Conservation (phyloP, 2,888 invertebrate species). For the Drosophila peninsularis region DNA sequence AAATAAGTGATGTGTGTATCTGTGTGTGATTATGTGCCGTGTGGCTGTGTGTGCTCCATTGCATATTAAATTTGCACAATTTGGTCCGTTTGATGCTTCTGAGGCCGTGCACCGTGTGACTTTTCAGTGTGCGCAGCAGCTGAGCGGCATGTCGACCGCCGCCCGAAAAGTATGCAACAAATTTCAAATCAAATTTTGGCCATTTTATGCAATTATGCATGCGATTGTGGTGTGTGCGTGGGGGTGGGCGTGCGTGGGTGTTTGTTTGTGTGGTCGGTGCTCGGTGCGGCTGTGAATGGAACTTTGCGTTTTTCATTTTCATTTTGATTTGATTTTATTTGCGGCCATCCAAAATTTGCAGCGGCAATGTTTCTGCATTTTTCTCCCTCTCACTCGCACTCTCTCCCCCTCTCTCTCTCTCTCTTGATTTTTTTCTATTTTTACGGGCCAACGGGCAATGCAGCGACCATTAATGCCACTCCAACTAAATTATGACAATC, state of each 20-base stretch:
- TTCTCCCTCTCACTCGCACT: not conserved
- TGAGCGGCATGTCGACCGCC: slow-evolving; percentile 26
- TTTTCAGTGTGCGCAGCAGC: slow-evolving; percentile 59
- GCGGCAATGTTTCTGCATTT: slow-evolving; percentile 15
- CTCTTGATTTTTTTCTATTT: slow-evolving; percentile 5
- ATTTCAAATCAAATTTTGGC: slow-evolving; percentile 71
- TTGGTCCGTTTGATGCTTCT: slow-evolving; percentile 58
- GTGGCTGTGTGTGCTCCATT: slow-evolving; percentile 35
- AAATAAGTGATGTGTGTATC: slow-evolving; percentile 54
- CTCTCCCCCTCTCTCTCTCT: not conserved
- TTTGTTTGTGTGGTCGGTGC: slow-evolving; percentile 25
- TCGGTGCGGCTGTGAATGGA: slow-evolving; percentile 13
- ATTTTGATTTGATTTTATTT: slow-evolving; percentile 73
- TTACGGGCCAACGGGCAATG: slow-evolving; percentile 28
- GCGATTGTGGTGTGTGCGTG: slow-evolving; percentile 62
- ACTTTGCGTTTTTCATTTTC: slow-evolving; percentile 67
- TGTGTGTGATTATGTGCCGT: slow-evolving; percentile 12
- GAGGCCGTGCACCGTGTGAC: slow-evolving; percentile 60
- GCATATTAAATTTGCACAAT: slow-evolving; percentile 72
- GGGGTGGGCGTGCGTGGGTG: slow-evolving; percentile 18
- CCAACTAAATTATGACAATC: slow-evolving; percentile 73
- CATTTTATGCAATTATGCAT: slow-evolving; percentile 76
- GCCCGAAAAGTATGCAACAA: slow-evolving; percentile 60
- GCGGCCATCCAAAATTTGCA: slow-evolving; percentile 59
- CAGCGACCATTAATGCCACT: slow-evolving; percentile 69